Base-by-base conservation (phyloP, 2,113 vertebrate genomes). In the Chaetodon auriga region DNA sequence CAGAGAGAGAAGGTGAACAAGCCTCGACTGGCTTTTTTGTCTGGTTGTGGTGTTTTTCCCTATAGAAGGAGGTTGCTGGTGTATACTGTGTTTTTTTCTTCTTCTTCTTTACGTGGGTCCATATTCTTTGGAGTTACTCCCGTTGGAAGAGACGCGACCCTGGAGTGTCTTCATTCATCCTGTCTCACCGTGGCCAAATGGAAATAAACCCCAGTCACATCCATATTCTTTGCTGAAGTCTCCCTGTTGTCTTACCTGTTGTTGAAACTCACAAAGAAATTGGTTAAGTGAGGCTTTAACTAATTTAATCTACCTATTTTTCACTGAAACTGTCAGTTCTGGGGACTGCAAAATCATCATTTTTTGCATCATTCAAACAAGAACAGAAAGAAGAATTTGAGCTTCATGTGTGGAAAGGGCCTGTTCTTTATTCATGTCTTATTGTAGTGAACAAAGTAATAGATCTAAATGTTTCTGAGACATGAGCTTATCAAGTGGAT, bases 1-100 rank as follows among this genome's bases (percentile, higher is more conserved):
- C 76, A 10, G 85, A 91, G 87, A 92, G 79, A 76, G 75, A 85
- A 88, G 86, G 86, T 83, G 87, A 91, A 91, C 83, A 64, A 91
- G 86, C 78, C 87, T 92, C 80, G 7, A 49, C 87, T 90, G 89
- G 84, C 68, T 86, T 87, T 73, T 92, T 91, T 90, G 80, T 87
- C 83, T 89, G 54, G 4, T 69, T 6, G 23, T 23, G 51, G 63
- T 57, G 71, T 87, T 80, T 83, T 35, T 55, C 25, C 71, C 65
- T 72, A 90, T 87, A 75, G 55, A 66, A 69, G 73, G 58, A 84
- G 5, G 77, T 71, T 82, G 60, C 63, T 51, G 13, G 53, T 38
- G 30, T 65, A 13, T 57, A 7, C n/a, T 49, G 19, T 69, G 63
- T 66, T 3, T 68, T 64, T 51, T 64, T n/a, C n/a, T 51, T 64